Conservation (phyloP, 2,113 vertebrate species). For the Bufo bufo region DNA sequence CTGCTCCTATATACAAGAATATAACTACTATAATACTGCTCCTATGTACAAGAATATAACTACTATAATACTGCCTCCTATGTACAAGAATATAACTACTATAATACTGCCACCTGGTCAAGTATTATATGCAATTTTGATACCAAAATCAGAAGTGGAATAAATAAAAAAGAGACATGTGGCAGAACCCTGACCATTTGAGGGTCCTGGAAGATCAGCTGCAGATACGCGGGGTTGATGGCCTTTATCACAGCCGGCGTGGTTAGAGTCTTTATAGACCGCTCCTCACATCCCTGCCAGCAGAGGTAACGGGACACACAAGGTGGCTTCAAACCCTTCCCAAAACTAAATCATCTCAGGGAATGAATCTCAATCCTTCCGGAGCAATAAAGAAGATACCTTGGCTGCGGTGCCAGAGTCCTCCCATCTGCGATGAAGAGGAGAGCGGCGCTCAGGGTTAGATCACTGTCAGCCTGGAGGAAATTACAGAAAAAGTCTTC, state of each 20-base stretch:
- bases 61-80: neutral
- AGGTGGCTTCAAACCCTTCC: neutral
- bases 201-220: no score
- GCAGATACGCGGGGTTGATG: no score
- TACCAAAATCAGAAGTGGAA: no score
- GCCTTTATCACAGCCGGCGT: no score
- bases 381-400: neutral
- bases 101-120: neutral
- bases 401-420: neutral
- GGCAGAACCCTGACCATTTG: no score
- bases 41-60: neutral
- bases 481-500: neutral
- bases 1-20: neutral
- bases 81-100: neutral
- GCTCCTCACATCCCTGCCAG: neutral
- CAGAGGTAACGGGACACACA: neutral
- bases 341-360: neutral
- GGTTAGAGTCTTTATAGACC: neutral
- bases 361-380: constrained; percentile 12
- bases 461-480: neutral
- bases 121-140: no score
- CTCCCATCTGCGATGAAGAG: neutral
- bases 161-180: no score
- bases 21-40: neutral
- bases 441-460: neutral